Base-by-base conservation (phyloP, 2,888 invertebrate species). In the Meghimatium bilineatum region DNA sequence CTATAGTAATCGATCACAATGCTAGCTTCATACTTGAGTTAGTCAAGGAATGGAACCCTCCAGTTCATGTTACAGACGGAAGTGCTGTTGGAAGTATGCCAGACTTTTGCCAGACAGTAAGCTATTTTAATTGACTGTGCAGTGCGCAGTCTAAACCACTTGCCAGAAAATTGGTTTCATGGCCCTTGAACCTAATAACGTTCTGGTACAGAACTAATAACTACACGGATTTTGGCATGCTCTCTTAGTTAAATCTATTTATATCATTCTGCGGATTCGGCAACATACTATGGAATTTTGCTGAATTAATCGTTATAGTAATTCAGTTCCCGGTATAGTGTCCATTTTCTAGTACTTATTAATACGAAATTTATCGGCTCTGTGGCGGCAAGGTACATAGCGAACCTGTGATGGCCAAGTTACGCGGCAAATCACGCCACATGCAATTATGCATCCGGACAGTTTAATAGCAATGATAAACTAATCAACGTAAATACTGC, bases 51-150 rank as follows among this genome's bases (percentile, higher is more conserved):
- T 74, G 52, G 32, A 74, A 29, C 26, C 44, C 49, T 32, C 49
- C 72, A 29, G 29, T 74, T 29, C 32, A 32, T 0, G 49, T 34
- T 52, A 23, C 32, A 26, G 52, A 32, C 17, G 52, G 34, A 74
- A 74, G 49, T 74, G 52, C 74, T 52, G 74, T 52, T 23, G 74
- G 74, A 49, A 20, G 20, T 2, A 12, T 32, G 74, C 74, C 74
- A 74, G 72, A 74, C 32, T 32, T 52, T 52, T 52, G 2, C 52
- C 52, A 74, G 74, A 74, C 74, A 32, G 52, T 49, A 49, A 74
- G 74, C 52, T 74, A 74, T 74, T 74, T 74, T 74, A 74, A 74
- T 74, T 74, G 74, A 74, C 74, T 74, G 74, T 74, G 74, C 74
- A 52, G 74, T 52, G 52, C 38, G 71, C 38, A 71, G 56, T 38